Evolutionary conservation across 1,140 invertebrate species (phyloP).

Genomic region (Apis laboriosa): DNA sequence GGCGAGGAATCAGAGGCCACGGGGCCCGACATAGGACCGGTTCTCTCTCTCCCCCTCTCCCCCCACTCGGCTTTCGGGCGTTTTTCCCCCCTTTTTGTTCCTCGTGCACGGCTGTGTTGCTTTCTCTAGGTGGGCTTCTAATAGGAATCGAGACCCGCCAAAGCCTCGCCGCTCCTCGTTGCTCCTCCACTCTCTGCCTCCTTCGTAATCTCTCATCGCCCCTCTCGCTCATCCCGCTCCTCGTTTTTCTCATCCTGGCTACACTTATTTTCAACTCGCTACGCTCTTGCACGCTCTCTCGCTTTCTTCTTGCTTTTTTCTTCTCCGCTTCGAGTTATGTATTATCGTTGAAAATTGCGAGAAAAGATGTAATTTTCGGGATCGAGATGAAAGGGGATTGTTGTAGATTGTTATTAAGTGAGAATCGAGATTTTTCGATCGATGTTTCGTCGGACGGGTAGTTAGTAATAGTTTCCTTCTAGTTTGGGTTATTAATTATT

Average conservation of each 20-base stretch:
- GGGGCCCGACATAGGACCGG: conserved; percentile 41
- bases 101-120: conserved; percentile 56
- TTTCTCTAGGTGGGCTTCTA: conserved; percentile 67
- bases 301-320: conserved; percentile 10
- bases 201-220: conserved; percentile 1
- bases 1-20: conserved; percentile 34
- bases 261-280: too few species aligned
- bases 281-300: conserved; percentile 9
- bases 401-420: too few species aligned
- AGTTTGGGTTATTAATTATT: too few species aligned
- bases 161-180: conserved; percentile 43
- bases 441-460: too few species aligned
- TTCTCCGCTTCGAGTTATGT: background rate
- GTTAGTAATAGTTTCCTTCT: too few species aligned
- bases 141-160: conserved; percentile 62
- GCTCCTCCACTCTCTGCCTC: conserved; percentile 22
- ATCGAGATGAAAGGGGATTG: too few species aligned
- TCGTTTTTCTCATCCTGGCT: too few species aligned
- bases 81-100: conserved; percentile 52
- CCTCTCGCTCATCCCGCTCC: conserved; percentile 18
- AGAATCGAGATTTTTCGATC: too few species aligned
- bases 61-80: conserved; percentile 15
- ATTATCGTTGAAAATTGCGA: background rate
- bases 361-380: too few species aligned
- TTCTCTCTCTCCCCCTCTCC: conserved; percentile 41